Evolutionary conservation across 2,797 vertebrate genomes (phyloP).

Genomic region (Malurus splendens): DNA sequence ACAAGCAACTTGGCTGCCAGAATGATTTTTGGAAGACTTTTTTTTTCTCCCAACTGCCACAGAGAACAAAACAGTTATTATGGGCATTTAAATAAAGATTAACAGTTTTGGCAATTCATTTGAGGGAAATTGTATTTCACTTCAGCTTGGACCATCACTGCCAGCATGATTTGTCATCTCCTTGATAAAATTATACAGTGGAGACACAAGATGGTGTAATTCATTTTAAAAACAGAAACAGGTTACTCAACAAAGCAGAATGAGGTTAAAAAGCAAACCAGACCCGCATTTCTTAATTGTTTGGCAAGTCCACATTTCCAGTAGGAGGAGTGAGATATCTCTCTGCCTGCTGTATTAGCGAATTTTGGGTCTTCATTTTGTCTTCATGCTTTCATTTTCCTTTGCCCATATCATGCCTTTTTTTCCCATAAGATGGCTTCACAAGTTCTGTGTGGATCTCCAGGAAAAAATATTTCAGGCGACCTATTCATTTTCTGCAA

Average conservation of each 20-base stretch:
- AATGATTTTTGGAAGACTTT: constrained; percentile 71
- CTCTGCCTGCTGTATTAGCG: not conserved
- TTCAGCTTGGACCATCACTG: constrained; percentile 50
- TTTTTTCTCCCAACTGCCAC: constrained; percentile 53
- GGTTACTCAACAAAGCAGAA: constrained; percentile 72
- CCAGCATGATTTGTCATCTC: constrained; percentile 73
- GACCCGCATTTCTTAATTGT: constrained; percentile 68
- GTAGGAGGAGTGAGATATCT: constrained; percentile 38
- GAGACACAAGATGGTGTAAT: constrained; percentile 72
- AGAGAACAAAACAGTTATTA: constrained; percentile 73
- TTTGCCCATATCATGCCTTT: not conserved
- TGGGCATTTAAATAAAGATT: constrained; percentile 82
- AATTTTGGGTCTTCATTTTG: not conserved
- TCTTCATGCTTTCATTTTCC: not conserved
- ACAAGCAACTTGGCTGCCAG: constrained; percentile 67
- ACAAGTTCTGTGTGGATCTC: constrained; percentile 17
- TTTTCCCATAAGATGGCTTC: not conserved
- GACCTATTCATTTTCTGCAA: constrained; percentile 51
- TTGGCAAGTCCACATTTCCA: constrained; percentile 50
- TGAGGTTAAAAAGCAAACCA: constrained; percentile 62
- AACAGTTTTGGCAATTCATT: constrained; percentile 79
- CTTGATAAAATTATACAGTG: constrained; percentile 77
- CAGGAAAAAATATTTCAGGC: constrained; percentile 6
- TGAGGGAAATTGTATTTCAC: constrained; percentile 69
- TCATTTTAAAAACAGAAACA: constrained; percentile 70